Percentiles rank a stretch among this genome's conserved stretches.
phyloP scores from a whole-genome alignment of 1,140 invertebrate species.

The Lycorma delicatula region DNA sequence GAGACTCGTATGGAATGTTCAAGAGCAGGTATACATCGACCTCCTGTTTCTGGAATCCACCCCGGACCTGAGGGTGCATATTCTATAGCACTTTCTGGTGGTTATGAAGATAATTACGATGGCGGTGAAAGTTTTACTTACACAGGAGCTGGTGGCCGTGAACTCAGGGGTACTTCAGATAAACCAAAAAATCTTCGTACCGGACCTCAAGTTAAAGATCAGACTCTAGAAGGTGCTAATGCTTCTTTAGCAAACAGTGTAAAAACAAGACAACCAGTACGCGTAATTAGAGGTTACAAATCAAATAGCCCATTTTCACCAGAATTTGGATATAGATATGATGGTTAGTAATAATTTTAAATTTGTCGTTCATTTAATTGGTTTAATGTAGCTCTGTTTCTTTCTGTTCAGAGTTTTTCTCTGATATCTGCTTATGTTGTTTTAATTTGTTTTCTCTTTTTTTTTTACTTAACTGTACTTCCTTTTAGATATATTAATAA shows the following conservation, averaged over 20 bases:
- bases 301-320: constrained; percentile 22
- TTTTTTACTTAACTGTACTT: too few species aligned
- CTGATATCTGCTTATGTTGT: too few species aligned
- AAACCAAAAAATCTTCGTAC: constrained; percentile 37
- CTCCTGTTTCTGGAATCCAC: constrained; percentile 41
- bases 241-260: constrained; percentile 34
- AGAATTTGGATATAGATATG: constrained; percentile 23
- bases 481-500: too few species aligned
- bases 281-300: constrained; percentile 41
- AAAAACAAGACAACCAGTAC: constrained; percentile 34
- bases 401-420: too few species aligned
- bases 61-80: constrained; percentile 30
- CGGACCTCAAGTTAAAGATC: constrained; percentile 40
- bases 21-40: constrained; percentile 37
- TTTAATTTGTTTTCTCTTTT: too few species aligned
- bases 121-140: constrained; percentile 20
- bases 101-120: constrained; percentile 21
- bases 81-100: constrained; percentile 21
- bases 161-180: constrained; percentile 19
- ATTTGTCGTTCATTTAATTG: too few species aligned
- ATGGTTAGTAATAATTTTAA: too few species aligned
- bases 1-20: constrained; percentile 37
- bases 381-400: too few species aligned
- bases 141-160: constrained; percentile 21
- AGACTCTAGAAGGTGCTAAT: constrained; percentile 35